These are phyloP conservation scores for Melitaea cinxia DNA, from an alignment of 1,140 invertebrate species.

Conservation along the genomic window DNA sequence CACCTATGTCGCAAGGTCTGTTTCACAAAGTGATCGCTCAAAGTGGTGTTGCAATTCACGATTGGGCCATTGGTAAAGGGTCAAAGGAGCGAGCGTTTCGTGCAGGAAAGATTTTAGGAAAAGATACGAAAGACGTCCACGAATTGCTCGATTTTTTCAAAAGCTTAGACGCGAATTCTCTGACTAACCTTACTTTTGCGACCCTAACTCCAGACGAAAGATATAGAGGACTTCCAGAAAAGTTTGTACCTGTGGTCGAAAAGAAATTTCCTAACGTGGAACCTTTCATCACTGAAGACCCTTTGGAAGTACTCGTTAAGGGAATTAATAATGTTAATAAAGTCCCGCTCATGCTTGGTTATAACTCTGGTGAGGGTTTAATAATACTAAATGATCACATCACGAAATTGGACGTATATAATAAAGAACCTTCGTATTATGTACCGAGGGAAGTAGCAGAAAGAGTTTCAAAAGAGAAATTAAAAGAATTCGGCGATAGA, in stretches of 20 bases:
- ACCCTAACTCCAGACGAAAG: conserved; percentile 55
- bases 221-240: conserved; percentile 60
- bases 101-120: conserved; percentile 67
- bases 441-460: conserved; percentile 39
- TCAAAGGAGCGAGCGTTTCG: conserved; percentile 78
- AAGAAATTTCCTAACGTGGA: conserved; percentile 60
- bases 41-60: conserved; percentile 84
- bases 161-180: conserved; percentile 44
- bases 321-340: conserved; percentile 52
- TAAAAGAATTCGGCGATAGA: conserved; percentile 36
- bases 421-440: conserved; percentile 42
- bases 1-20: conserved; percentile 83
- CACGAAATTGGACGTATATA: conserved; percentile 36
- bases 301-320: conserved; percentile 53
- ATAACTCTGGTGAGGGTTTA: conserved; percentile 60
- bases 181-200: conserved; percentile 45
- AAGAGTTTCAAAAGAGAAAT: conserved; percentile 31
- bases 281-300: conserved; percentile 52
- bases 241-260: conserved; percentile 68
- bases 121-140: conserved; percentile 62
- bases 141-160: conserved; percentile 72
- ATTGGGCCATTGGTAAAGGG: conserved; percentile 86
- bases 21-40: conserved; percentile 76
- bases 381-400: conserved; percentile 37
- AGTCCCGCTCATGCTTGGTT: conserved; percentile 83